A percentile compares a stretch with the other conserved stretches of the same genome.
phyloP scores from a whole-genome alignment of 2,113 vertebrate genomes.

The Podarcis cretensis region DNA sequence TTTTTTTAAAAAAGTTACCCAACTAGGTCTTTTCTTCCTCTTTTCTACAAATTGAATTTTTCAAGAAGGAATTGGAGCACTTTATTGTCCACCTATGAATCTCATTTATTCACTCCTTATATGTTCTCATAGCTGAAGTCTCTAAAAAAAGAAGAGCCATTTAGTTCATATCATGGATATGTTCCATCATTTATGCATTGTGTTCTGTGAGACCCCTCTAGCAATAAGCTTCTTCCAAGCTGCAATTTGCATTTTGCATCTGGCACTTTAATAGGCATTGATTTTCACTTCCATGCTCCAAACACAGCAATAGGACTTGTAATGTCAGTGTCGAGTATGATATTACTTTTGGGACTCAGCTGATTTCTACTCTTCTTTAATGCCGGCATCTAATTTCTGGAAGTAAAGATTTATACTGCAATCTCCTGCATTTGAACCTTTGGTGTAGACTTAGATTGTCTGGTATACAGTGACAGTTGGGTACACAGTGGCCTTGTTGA shows the following conservation, averaged over 20 bases:
- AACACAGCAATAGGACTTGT: neutral
- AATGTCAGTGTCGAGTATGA: conserved; percentile 19
- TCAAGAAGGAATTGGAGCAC: neutral
- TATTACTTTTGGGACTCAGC: conserved; percentile 32
- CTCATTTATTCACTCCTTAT: neutral
- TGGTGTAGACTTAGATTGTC: neutral
- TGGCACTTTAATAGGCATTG: neutral
- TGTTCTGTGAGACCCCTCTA: neutral
- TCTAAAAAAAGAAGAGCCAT: neutral
- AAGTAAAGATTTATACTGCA: conserved; percentile 6
- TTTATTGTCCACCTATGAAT: neutral
- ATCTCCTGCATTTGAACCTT: neutral
- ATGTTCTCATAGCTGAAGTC: conserved; percentile 8
- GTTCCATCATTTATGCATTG: neutral
- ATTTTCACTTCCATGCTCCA: conserved; percentile 29
- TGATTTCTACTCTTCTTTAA: neutral
- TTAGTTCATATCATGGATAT: neutral
- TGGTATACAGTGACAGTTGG: conserved; percentile 1
- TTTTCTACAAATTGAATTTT: neutral
- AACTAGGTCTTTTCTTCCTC: neutral
- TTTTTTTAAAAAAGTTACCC: neutral
- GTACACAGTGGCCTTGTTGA: neutral
- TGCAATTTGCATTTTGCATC: conserved; percentile 51
- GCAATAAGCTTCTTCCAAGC: neutral
- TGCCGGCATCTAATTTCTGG: conserved; percentile 32